phyloP scores from a whole-genome alignment of 1,140 invertebrate species.

The Hylyphantes graminicola region DNA sequence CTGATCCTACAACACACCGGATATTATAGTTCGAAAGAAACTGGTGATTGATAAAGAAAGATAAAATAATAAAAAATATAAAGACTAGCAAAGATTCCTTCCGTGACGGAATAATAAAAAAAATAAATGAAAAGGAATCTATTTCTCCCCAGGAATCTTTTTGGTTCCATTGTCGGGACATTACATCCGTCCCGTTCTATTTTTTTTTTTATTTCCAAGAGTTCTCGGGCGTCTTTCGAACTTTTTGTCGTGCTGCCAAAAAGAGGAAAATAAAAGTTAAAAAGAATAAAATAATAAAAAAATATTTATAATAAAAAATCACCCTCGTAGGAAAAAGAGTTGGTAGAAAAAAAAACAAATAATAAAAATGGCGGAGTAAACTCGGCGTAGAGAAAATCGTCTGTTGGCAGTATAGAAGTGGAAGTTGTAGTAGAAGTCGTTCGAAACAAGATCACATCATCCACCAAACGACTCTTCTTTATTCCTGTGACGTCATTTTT shows the following conservation, averaged over 20 bases:
- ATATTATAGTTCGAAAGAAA: neutral
- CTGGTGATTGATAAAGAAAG: neutral
- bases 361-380: neutral
- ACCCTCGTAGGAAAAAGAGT: constrained; percentile 13
- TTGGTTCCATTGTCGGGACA: constrained; percentile 36
- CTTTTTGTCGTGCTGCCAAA: constrained; percentile 56
- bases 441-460: constrained; percentile 55
- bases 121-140: constrained; percentile 9
- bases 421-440: constrained; percentile 45
- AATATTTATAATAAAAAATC: neutral
- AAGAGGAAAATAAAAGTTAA: neutral
- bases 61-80: neutral
- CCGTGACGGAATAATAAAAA: neutral
- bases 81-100: neutral
- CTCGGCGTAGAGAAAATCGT: neutral
- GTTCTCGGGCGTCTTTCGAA: constrained; percentile 44
- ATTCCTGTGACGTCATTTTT: constrained; percentile 44
- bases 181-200: constrained; percentile 4
- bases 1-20: neutral
- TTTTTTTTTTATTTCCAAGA: constrained; percentile 28
- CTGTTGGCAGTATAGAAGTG: constrained; percentile 17
- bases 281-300: constrained; percentile 23
- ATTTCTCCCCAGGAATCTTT: constrained; percentile 4
- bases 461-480: constrained; percentile 20
- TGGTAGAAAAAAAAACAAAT: constrained; percentile 22